Evolutionary conservation across 2,113 vertebrate genomes (phyloP).

Genomic region (Glaucidium brasilianum): DNA sequence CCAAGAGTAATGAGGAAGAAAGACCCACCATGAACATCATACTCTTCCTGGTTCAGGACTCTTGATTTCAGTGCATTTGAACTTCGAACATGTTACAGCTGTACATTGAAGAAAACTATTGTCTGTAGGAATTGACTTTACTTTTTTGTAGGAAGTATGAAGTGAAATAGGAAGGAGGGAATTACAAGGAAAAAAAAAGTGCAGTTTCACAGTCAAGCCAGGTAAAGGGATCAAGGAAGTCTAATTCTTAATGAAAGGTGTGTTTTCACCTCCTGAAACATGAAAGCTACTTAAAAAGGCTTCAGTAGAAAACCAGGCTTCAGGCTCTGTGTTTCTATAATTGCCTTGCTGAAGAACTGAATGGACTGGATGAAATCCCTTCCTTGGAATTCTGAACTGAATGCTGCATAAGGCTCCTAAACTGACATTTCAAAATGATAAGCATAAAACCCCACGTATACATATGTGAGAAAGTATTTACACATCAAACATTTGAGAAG

Average conservation of each 20-base stretch:
- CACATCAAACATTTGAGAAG: not conserved
- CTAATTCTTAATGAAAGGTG: not conserved
- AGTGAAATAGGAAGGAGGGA: not conserved
- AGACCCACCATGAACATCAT: rapidly evolving
- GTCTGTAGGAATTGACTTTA: not conserved
- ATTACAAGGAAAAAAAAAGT: not conserved
- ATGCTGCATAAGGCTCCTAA: not conserved
- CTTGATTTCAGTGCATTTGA: not conserved
- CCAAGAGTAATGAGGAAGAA: not conserved
- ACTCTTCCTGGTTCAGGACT: not conserved
- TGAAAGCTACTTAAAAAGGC: not conserved
- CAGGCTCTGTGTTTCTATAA: not conserved
- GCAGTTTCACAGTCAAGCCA: not conserved
- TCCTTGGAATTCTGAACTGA: not conserved
- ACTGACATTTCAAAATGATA: not conserved
- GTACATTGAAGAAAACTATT: not conserved
- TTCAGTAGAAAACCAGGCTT: not conserved
- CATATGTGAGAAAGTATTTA: not conserved
- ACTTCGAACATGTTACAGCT: not conserved
- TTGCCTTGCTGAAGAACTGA: not conserved
- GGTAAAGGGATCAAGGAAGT: not conserved
- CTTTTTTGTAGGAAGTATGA: not conserved
- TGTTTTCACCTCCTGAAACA: not conserved
- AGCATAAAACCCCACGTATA: not conserved
- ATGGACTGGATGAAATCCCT: not conserved